These are phyloP conservation scores for Melanotaenia trifasciata DNA, from an alignment of 2,797 vertebrate species.

Conservation along the genomic window DNA sequence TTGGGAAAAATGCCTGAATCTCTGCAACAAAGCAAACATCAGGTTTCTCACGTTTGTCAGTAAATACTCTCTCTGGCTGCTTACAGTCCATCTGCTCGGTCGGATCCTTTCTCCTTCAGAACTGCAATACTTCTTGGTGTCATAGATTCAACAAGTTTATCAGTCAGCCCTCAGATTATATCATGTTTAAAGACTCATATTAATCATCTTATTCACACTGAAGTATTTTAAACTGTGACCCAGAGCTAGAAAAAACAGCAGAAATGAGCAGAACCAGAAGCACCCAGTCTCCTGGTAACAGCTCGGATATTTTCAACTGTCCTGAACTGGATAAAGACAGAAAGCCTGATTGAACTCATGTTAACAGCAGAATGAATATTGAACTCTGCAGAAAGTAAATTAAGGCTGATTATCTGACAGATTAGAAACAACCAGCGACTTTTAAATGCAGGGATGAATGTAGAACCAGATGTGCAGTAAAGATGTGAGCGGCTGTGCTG, in stretches of 20 bases:
- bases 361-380: too few relatives aligned
- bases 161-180: background rate
- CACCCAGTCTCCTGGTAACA: too few relatives aligned
- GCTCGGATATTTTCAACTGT: too few relatives aligned
- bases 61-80: background rate
- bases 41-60: conserved; percentile 33
- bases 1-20: conserved; percentile 57
- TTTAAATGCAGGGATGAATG: background rate
- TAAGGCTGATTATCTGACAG: too few relatives aligned
- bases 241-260: too few relatives aligned
- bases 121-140: too few relatives aligned
- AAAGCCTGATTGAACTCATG: too few relatives aligned
- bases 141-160: background rate
- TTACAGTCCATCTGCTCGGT: too few relatives aligned
- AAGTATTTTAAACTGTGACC: background rate
- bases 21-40: conserved; percentile 52
- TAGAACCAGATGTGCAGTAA: background rate
- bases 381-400: too few relatives aligned
- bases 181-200: background rate
- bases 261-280: too few relatives aligned
- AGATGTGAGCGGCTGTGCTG: background rate
- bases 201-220: background rate
- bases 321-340: too few relatives aligned
- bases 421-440: background rate
- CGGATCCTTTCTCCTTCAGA: too few relatives aligned